These are phyloP conservation scores for Macrotis lagotis DNA, from an alignment of 2,113 vertebrate genomes.

Conservation along the genomic window DNA sequence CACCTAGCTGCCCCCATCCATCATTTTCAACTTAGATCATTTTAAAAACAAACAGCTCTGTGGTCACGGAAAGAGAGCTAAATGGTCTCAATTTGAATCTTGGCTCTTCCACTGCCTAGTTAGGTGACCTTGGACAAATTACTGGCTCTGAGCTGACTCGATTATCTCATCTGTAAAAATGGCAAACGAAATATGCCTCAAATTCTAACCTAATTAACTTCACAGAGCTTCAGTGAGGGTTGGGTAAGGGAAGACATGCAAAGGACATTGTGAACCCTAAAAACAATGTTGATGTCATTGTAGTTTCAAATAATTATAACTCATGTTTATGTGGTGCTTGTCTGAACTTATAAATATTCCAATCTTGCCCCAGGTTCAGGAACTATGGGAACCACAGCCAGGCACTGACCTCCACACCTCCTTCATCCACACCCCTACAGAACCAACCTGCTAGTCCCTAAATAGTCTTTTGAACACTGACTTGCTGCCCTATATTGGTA, in stretches of 20 bases:
- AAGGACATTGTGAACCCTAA: background rate
- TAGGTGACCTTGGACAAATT: background rate
- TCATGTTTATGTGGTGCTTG: background rate
- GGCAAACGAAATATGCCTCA: background rate
- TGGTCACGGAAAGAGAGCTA: background rate
- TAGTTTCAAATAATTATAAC: background rate
- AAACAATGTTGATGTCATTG: background rate
- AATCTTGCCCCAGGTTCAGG: background rate
- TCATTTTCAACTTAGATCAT: background rate
- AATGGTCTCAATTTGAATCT: background rate
- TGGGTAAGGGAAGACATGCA: background rate
- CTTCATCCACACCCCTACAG: background rate
- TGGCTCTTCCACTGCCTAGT: background rate
- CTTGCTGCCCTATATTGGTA: background rate
- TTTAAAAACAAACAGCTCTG: background rate
- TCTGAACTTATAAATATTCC: background rate
- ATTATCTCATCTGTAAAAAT: background rate
- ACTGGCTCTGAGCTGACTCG: background rate
- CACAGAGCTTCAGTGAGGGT: background rate
- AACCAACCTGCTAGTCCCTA: too few relatives aligned
- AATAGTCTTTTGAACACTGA: background rate
- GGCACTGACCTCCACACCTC: background rate
- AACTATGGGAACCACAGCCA: background rate
- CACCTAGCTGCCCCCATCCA: too few relatives aligned
- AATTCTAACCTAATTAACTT: background rate